Evolutionary conservation across 2,888 invertebrate genomes (phyloP).

Genomic region (Chorisops tibialis): DNA sequence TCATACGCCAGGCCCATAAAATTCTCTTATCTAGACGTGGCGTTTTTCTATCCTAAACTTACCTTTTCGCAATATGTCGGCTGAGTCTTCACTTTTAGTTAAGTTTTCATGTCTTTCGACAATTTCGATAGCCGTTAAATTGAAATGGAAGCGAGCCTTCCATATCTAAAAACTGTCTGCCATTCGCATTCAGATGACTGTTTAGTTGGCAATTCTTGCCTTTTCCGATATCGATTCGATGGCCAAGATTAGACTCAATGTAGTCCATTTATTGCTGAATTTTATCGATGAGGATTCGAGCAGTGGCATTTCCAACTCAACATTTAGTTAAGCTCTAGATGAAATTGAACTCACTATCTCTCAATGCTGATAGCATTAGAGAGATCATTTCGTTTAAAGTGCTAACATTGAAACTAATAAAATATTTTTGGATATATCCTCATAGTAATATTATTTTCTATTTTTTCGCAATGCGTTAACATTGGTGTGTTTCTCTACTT

Average conservation of each 20-base stretch:
- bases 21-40: too few relatives aligned
- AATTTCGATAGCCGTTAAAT: neutral
- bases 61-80: neutral
- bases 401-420: too few relatives aligned
- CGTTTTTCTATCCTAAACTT: neutral
- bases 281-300: neutral
- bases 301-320: too few relatives aligned
- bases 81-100: neutral
- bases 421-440: neutral
- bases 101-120: neutral
- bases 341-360: too few relatives aligned
- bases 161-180: neutral
- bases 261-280: neutral
- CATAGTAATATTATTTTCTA: neutral
- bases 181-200: conserved; percentile 1
- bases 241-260: neutral
- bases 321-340: too few relatives aligned
- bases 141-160: neutral
- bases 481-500: conserved; percentile 29
- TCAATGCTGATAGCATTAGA: too few relatives aligned
- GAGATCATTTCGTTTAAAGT: too few relatives aligned
- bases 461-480: neutral
- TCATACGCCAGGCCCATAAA: too few relatives aligned
- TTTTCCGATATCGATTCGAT: neutral
- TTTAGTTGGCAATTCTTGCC: neutral